These are phyloP conservation scores for Eueides isabella DNA, from an alignment of 1,140 invertebrate genomes.

Conservation along the genomic window DNA sequence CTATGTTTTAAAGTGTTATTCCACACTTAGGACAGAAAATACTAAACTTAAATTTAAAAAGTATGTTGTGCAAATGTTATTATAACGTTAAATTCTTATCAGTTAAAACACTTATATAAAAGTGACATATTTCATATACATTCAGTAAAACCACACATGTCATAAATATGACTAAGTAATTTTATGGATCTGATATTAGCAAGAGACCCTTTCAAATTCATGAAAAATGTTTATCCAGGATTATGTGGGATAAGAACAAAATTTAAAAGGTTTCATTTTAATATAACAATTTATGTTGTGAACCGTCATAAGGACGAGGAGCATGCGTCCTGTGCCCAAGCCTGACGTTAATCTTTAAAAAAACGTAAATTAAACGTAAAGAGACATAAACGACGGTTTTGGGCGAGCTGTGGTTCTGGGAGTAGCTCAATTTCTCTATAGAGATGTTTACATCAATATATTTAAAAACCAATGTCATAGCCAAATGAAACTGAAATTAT, in stretches of 20 bases:
- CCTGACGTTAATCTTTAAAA: neutral
- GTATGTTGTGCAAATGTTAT: too few species aligned
- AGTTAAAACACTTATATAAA: neutral
- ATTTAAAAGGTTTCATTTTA: neutral
- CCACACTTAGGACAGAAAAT: too few species aligned
- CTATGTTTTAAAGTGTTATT: too few species aligned
- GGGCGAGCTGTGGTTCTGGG: too few species aligned
- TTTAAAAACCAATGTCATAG: too few species aligned
- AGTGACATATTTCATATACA: neutral
- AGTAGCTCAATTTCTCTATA: too few species aligned
- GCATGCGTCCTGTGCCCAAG: neutral
- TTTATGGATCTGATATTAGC: constrained; percentile 3
- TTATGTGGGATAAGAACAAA: neutral
- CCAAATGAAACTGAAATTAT: too few species aligned
- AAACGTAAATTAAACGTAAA: neutral
- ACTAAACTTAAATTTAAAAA: too few species aligned
- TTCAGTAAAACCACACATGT: neutral
- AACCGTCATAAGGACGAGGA: neutral
- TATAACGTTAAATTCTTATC: neutral
- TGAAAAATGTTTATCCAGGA: constrained; percentile 7
- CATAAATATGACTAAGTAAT: constrained; percentile 6
- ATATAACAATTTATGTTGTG: neutral
- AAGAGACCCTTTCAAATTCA: constrained; percentile 1
- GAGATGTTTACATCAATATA: too few species aligned
- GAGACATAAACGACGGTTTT: too few species aligned